Conservation (phyloP, 1,140 invertebrate genomes). For the Archivesica marissinica region DNA sequence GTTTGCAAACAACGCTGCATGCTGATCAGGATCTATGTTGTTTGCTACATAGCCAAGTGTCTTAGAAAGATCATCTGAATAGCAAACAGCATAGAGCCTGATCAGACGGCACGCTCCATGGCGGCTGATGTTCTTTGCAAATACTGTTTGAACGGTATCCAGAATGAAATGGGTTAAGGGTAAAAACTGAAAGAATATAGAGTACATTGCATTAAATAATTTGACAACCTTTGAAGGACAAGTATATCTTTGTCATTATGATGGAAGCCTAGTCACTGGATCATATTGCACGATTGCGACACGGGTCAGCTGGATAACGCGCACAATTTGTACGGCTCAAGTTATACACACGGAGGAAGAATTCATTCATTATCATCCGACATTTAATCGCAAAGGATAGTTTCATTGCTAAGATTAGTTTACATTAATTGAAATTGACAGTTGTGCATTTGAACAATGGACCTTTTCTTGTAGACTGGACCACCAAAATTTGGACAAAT, state of each 20-base stretch:
- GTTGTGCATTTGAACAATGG: slow-evolving; percentile 34
- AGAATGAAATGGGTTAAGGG: too few species aligned
- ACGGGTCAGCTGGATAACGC: slow-evolving; percentile 20
- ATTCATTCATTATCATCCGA: background rate
- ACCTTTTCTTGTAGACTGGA: slow-evolving; percentile 16
- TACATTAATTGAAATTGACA: slow-evolving; percentile 49
- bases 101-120: too few species aligned
- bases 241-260: background rate
- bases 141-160: too few species aligned
- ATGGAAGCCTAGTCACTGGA: background rate
- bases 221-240: slow-evolving; percentile 5
- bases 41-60: too few species aligned
- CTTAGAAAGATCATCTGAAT: too few species aligned
- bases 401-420: background rate
- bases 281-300: background rate
- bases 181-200: too few species aligned
- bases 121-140: too few species aligned
- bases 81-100: too few species aligned
- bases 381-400: background rate
- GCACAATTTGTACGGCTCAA: background rate
- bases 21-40: too few species aligned
- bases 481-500: slow-evolving; percentile 32
- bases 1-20: too few species aligned
- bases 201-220: too few species aligned
- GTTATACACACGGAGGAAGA: background rate